Conservation (phyloP, 2,113 vertebrate species). For the Otocyon megalotis region DNA sequence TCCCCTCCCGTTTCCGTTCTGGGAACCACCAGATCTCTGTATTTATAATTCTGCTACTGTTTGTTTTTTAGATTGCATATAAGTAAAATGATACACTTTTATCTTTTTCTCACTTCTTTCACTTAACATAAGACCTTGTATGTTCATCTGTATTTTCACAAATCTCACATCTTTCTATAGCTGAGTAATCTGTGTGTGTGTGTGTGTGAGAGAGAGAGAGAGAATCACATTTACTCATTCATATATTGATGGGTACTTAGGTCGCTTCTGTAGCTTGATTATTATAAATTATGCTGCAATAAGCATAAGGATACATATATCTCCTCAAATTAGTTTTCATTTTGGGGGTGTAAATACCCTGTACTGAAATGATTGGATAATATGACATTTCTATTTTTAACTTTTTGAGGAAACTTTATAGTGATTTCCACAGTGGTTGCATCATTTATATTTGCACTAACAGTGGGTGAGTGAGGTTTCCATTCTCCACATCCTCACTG, state of each 20-base stretch:
- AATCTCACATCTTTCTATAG: neutral
- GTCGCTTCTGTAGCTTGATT: neutral
- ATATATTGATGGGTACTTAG: neutral
- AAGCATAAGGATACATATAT: neutral
- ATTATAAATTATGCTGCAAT: neutral
- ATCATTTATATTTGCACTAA: neutral
- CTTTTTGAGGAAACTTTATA: neutral
- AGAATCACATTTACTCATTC: neutral
- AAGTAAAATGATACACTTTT: neutral
- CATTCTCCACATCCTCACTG: neutral
- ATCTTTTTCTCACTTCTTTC: neutral
- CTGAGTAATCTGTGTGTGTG: neutral
- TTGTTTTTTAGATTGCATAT: neutral
- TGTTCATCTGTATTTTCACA: neutral
- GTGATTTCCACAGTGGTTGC: neutral
- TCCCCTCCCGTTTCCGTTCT: neutral
- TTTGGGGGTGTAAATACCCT: neutral
- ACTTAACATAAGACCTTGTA: neutral
- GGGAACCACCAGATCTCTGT: neutral
- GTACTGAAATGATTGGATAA: neutral
- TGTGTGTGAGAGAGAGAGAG: neutral
- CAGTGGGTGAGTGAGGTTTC: neutral
- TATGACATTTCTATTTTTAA: neutral
- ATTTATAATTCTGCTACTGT: neutral
- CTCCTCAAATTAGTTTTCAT: neutral